Percentiles rank a stretch among this genome's conserved stretches.
These are phyloP conservation scores for Neocloeon triangulifer DNA, from an alignment of 1,140 invertebrate species.

Conservation along the genomic window DNA sequence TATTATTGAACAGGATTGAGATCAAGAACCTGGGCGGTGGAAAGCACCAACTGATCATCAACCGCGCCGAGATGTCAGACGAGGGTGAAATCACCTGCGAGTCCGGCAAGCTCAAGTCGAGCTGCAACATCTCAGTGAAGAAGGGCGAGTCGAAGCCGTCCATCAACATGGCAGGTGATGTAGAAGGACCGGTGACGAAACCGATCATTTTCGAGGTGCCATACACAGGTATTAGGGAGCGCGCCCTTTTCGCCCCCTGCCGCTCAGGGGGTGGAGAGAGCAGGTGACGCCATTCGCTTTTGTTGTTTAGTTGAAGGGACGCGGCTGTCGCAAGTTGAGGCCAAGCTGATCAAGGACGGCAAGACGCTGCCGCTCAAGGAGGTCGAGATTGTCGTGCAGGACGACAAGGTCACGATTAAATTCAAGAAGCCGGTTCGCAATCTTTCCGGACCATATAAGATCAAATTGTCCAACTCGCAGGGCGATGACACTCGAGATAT, in stretches of 20 bases:
- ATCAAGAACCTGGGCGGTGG: constrained; percentile 79
- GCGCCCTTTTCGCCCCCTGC: too few species aligned
- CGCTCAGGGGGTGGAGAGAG: too few species aligned
- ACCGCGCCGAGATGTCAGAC: constrained; percentile 54
- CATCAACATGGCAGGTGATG: constrained; percentile 55
- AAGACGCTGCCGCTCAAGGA: constrained; percentile 68
- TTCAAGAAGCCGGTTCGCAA: constrained; percentile 71
- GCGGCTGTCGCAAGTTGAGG: constrained; percentile 61
- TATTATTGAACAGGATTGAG: constrained; percentile 32
- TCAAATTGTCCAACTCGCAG: constrained; percentile 66
- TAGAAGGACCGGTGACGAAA: constrained; percentile 55
- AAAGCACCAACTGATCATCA: constrained; percentile 76
- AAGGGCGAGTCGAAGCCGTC: constrained; percentile 64
- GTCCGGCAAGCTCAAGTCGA: constrained; percentile 53
- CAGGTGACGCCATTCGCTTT: too few species aligned
- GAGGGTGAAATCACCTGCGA: constrained; percentile 68
- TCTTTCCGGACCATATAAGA: constrained; percentile 59
- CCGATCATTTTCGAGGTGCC: constrained; percentile 72
- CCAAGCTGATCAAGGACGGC: constrained; percentile 72
- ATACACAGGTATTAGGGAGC: constrained; percentile 82
- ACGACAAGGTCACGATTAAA: constrained; percentile 73
- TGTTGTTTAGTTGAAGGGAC: constrained; percentile 52
- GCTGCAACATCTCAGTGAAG: constrained; percentile 59
- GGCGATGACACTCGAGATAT: constrained; percentile 70
- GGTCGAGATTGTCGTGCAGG: constrained; percentile 66